Evolutionary conservation across 2,113 vertebrate genomes (phyloP).

Genomic region (Oophaga pumilio): DNA sequence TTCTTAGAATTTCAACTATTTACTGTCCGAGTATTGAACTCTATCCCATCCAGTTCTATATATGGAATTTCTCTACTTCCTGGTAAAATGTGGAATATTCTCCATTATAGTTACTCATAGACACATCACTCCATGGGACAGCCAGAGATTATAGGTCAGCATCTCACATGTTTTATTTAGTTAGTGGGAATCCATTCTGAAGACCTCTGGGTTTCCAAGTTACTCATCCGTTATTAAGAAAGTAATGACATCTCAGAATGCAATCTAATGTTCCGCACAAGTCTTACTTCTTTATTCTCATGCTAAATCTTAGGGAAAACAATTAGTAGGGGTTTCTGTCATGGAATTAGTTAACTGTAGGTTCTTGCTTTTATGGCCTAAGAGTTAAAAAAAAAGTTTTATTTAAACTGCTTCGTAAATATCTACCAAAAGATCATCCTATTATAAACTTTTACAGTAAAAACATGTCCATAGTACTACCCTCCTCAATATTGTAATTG

Average conservation of each 20-base stretch:
- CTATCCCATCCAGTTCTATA: not conserved
- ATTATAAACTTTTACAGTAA: too few relatives aligned
- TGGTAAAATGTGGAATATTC: not conserved
- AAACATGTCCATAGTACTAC: too few relatives aligned
- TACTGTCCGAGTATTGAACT: not conserved
- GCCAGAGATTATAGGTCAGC: not conserved
- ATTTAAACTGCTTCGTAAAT: too few relatives aligned
- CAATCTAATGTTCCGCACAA: not conserved
- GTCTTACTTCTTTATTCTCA: not conserved
- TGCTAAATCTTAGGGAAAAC: too few relatives aligned
- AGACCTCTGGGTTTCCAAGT: not conserved
- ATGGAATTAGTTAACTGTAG: too few relatives aligned
- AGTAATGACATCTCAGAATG: not conserved
- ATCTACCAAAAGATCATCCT: too few relatives aligned
- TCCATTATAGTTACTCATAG: not conserved
- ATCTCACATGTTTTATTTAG: not conserved
- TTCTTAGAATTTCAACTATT: not conserved
- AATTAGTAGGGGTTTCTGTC: too few relatives aligned
- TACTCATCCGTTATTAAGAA: not conserved
- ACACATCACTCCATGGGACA: constrained; percentile 1
- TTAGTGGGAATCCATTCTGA: not conserved
- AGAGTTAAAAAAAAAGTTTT: too few relatives aligned
- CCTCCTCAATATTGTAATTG: too few relatives aligned
- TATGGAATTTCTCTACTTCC: constrained; percentile 12
- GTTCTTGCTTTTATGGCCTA: too few relatives aligned